Base-by-base conservation (phyloP, 2,113 vertebrate species). In the Tyrannus savana region DNA sequence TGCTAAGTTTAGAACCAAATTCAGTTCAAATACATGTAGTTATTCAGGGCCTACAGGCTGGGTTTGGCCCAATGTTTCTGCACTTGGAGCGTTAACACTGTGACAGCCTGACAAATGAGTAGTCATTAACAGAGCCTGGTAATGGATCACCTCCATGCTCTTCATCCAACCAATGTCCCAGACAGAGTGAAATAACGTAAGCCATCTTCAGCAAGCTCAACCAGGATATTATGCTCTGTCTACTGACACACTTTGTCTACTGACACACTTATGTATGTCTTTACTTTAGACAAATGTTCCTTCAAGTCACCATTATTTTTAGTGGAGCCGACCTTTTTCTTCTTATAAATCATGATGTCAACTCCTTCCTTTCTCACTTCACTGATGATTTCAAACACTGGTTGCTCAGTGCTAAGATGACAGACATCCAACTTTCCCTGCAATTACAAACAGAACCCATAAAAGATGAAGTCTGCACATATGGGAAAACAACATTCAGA, bases 381-480 rank as follows among this genome's bases (percentile, higher is more conserved):
- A 25, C 86, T 90, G 50, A 98, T 96, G 89, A 98, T 98, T 95
- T 97, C 96, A 89, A 95, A 95, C 71, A 98, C 92, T 27, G 81
- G 18, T 89, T 96, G 96, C 76, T 97, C 97, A 97, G 98, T 97
- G 89, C 91, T 97, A 88, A 93, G 56, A 46, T 78, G 96, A 89
- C 96, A 96, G 90, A 98, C 96, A 71, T 98, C 97, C n/a, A 97
- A 86, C 59, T 96, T 96, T 52, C 96, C 97, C 98, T 99, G 96
- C 58, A 90, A 19, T 47, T 79, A 69, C 64, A 89, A 83, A 44
- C 58, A 84, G 35, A 90, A 66, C 37, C n/a, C 44, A 2, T 42
- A 31, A 52, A 76, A 92, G 66, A 68, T 30, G 15, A 69, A 75
- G 17, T 13, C 12, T 67, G 49, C 44, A 50, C 68, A 62, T 80